These are phyloP conservation scores for Ariolimax columbianus DNA, from an alignment of 2,888 invertebrate genomes.

Conservation along the genomic window DNA sequence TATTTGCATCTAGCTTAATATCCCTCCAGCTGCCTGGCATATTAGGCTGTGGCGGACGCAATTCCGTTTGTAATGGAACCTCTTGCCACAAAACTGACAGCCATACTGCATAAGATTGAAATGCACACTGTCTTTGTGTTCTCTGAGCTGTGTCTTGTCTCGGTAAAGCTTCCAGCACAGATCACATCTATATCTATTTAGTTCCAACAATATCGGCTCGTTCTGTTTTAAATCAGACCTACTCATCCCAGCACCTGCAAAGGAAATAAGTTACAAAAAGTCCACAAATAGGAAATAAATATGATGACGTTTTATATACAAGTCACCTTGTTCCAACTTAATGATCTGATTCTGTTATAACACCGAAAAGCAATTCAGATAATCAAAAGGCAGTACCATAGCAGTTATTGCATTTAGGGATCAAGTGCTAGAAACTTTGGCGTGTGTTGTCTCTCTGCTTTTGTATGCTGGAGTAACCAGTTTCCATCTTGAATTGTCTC, in stretches of 20 bases:
- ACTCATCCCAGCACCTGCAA: conserved; percentile 33
- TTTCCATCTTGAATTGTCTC: too few species aligned
- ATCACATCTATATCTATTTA: conserved; percentile 39
- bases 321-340: background rate
- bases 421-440: too few species aligned
- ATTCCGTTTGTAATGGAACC: conserved; percentile 43
- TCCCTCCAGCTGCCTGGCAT: conserved; percentile 20
- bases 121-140: conserved; percentile 46
- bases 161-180: conserved; percentile 44
- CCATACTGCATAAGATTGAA: conserved; percentile 37
- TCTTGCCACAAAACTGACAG: conserved; percentile 46
- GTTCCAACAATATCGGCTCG: background rate
- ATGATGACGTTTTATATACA: background rate
- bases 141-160: conserved; percentile 42
- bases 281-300: conserved; percentile 21
- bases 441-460: too few species aligned
- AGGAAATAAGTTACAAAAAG: conserved; percentile 27
- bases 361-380: too few species aligned
- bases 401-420: too few species aligned
- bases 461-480: too few species aligned
- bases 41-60: conserved; percentile 19
- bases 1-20: background rate
- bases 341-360: background rate
- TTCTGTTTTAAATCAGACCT: background rate
- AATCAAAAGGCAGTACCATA: too few species aligned